These are phyloP conservation scores for Trichomalopsis sarcophagae DNA, from an alignment of 1,140 invertebrate genomes.

Conservation along the genomic window DNA sequence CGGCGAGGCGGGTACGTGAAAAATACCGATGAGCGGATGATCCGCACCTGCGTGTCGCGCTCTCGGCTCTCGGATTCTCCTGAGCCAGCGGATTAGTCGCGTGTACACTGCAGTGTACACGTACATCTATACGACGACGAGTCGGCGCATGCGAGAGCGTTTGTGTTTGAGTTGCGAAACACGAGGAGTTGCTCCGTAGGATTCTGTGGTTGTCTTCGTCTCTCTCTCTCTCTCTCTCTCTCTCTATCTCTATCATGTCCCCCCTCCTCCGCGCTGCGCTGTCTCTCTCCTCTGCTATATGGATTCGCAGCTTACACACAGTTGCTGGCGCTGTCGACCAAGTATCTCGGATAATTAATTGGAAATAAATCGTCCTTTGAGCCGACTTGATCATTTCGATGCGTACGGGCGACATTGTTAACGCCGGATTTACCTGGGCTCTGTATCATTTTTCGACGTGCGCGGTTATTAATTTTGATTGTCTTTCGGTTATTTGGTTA, in stretches of 20 bases:
- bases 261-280: too few relatives aligned
- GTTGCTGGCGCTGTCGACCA: too few relatives aligned
- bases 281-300: too few relatives aligned
- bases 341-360: not conserved
- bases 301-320: too few relatives aligned
- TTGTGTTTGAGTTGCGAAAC: conserved; percentile 24
- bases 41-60: not conserved
- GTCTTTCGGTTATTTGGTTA: too few relatives aligned
- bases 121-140: not conserved
- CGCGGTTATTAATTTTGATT: not conserved
- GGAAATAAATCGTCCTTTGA: not conserved
- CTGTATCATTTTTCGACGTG: not conserved
- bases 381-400: not conserved
- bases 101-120: not conserved
- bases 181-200: not conserved
- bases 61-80: not conserved
- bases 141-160: not conserved
- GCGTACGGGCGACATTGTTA: too few relatives aligned
- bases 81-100: conserved; percentile 3
- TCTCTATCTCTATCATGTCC: not conserved
- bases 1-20: not conserved
- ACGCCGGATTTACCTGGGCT: too few relatives aligned
- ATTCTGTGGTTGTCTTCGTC: not conserved
- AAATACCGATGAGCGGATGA: not conserved
- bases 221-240: not conserved